A percentile compares a stretch with the other conserved stretches of the same genome.
phyloP scores from a whole-genome alignment of 2,888 invertebrate species.

The Eupithecia tripunctaria region DNA sequence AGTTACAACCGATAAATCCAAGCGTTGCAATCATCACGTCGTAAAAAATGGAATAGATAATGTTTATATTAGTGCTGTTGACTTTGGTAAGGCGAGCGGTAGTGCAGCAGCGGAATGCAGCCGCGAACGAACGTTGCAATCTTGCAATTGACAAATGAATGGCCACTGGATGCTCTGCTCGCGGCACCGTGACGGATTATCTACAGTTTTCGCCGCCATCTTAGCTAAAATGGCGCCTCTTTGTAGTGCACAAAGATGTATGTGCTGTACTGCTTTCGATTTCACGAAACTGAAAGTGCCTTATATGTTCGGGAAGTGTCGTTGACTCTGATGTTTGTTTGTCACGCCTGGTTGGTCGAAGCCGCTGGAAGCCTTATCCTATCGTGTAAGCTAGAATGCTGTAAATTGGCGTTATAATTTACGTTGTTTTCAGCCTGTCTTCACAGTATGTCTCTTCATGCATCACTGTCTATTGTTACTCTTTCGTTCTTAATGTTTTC shows the following conservation, averaged over 20 bases:
- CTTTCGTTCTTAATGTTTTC: constrained; percentile 54
- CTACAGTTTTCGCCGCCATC: constrained; percentile 72
- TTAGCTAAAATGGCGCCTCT: constrained; percentile 73
- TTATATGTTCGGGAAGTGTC: constrained; percentile 81
- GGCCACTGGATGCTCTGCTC: constrained; percentile 58
- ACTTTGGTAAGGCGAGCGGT: constrained; percentile 39
- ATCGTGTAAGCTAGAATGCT: constrained; percentile 73
- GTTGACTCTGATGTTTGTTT: constrained; percentile 82
- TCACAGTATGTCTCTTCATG: constrained; percentile 58
- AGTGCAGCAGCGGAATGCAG: constrained; percentile 50
- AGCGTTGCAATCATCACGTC: constrained; percentile 22
- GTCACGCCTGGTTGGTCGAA: constrained; percentile 74
- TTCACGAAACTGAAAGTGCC: constrained; percentile 82
- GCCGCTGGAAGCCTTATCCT: constrained; percentile 64
- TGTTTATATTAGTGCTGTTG: constrained; percentile 36
- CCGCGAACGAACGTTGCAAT: constrained; percentile 36
- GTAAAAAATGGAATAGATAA: constrained; percentile 30
- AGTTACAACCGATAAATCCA: constrained; percentile 24
- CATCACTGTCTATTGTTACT: constrained; percentile 59
- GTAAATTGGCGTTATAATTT: constrained; percentile 72
- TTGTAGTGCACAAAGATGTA: constrained; percentile 67
- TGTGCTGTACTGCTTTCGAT: constrained; percentile 77
- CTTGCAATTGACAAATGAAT: constrained; percentile 69
- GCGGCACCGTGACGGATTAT: constrained; percentile 70
- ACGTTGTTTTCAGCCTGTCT: constrained; percentile 71